Conservation (phyloP, 2,888 invertebrate genomes). For the Cepaea hortensis region DNA sequence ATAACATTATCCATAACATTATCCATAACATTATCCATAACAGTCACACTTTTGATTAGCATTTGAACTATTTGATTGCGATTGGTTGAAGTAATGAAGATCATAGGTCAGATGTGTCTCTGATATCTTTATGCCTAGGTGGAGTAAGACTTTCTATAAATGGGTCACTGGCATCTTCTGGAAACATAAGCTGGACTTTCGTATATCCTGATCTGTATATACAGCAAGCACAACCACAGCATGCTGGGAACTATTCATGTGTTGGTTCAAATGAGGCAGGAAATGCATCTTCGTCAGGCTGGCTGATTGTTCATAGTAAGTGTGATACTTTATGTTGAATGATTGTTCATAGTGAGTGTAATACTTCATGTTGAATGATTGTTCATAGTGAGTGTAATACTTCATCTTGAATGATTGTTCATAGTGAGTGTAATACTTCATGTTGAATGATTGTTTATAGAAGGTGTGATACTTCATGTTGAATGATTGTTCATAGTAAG, state of each 20-base stretch:
- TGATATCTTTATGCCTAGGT: slow-evolving; percentile 7
- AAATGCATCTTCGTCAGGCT: slow-evolving; percentile 57
- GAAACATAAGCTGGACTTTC: background rate
- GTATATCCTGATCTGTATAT: slow-evolving; percentile 30
- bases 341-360: background rate
- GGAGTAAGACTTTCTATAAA: background rate
- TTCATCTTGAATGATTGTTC: too few species aligned
- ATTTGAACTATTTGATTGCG: too few species aligned
- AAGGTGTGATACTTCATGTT: too few species aligned
- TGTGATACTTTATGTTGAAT: background rate
- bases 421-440: too few species aligned
- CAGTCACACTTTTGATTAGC: too few species aligned
- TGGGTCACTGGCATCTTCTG: slow-evolving; percentile 4
- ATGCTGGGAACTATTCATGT: slow-evolving; percentile 64
- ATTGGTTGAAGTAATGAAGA: background rate
- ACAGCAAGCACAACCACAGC: slow-evolving; percentile 40
- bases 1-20: too few species aligned
- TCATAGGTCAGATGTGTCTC: background rate
- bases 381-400: too few species aligned
- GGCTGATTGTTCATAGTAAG: slow-evolving; percentile 61
- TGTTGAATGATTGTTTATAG: too few species aligned
- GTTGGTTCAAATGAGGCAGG: slow-evolving; percentile 64
- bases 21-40: too few species aligned
- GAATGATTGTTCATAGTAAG: slow-evolving; percentile 61
- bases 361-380: background rate